Base-by-base conservation (phyloP, 2,888 invertebrate genomes). In the Cylindroiulus punctatus region DNA sequence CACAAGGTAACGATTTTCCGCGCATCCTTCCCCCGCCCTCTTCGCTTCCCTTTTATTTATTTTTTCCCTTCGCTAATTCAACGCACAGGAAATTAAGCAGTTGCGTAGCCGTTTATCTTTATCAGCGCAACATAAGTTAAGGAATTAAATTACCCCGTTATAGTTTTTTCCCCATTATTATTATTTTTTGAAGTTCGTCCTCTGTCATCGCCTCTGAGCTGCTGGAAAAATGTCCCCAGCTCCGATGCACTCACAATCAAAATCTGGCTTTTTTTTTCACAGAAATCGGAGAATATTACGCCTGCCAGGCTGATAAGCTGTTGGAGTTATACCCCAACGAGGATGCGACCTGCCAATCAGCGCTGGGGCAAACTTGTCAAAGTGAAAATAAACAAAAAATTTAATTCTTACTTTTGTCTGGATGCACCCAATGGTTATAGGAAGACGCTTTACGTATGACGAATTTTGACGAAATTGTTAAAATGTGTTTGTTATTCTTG, bases 21-120 rank as follows among this genome's bases (percentile, higher is more conserved):
- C 7, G 36, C 36, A 65, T 22, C 65, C 22, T 65, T 26, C 65
- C 26, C 26, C 19, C 19, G 8, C 65, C 10, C 65, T 5, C 65
- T 5, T 0, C 26, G 5, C 8, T 4, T 22, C 1, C 65, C 10
- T 65, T 2, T 65, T 10, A 8, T 44, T 44, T 44, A 44, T 65
- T 65, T 65, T 65, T 26, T 65, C 65, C 19, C 22, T 26, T 26
- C 5, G 65, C 65, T 65, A 65, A 65, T 65, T 65, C 65, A 65
- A 26, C 65, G 65, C 65, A 26, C 65, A 65, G 65, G 65, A 65
- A 65, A 65, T 65, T 65, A 65, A 65, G 65, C 65, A 65, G 65
- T 65, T 47, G 47, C 47, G 47, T 47, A 17, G 47, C 47, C 17
- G 47, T 47, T 65, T 65, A 65, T 65, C 65, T 65, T 65, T 65